A percentile compares a stretch with the other conserved stretches of the same genome.
phyloP scores from a whole-genome alignment of 1,140 invertebrate genomes.

The Heliconius congener region DNA sequence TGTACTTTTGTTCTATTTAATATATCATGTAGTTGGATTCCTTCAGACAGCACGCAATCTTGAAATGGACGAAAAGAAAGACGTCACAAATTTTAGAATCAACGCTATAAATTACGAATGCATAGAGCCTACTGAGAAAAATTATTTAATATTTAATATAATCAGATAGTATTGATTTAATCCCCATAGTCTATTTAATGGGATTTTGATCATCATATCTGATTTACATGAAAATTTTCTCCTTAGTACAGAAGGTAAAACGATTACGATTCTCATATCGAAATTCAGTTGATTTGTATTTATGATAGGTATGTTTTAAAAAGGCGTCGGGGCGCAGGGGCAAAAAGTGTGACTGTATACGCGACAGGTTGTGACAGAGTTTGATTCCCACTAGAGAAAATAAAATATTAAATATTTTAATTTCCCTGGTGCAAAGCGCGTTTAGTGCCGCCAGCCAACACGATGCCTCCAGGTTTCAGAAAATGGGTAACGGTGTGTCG shows the following conservation, averaged over 20 bases:
- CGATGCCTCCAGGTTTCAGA: too few species aligned
- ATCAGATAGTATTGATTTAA: neutral
- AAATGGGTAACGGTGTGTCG: too few species aligned
- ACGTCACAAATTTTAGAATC: neutral
- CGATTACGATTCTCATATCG: conserved; percentile 14
- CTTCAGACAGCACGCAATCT: neutral
- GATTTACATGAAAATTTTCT: conserved; percentile 24
- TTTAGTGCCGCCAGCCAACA: too few species aligned
- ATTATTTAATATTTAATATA: too few species aligned
- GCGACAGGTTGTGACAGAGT: too few species aligned
- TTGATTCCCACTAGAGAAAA: too few species aligned
- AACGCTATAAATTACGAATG: neutral
- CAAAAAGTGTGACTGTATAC: too few species aligned
- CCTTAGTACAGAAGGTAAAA: neutral
- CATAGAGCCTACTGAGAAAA: too few species aligned
- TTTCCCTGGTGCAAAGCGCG: too few species aligned
- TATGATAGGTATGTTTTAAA: neutral
- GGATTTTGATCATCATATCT: neutral
- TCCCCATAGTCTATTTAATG: neutral
- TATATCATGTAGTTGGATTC: neutral
- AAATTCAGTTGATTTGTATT: neutral
- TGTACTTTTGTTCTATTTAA: neutral
- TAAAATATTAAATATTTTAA: too few species aligned
- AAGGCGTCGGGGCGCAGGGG: too few species aligned
- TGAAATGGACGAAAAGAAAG: too few species aligned